Evolutionary conservation across 2,113 vertebrate genomes (phyloP).

Genomic region (Ursus arctos): DNA sequence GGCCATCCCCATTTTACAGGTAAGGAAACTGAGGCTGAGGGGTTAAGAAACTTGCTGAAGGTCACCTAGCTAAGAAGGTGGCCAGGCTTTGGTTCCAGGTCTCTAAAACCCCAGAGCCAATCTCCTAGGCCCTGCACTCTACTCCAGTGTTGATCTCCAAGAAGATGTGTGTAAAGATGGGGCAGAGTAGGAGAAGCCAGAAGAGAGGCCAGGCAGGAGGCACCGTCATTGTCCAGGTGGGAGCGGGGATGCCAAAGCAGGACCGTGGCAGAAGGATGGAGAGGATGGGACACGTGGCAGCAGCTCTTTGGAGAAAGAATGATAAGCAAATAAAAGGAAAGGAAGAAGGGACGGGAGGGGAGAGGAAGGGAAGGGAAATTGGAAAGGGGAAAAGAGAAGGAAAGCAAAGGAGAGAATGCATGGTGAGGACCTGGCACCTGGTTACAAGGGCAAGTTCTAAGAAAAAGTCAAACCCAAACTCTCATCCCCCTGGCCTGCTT

Average conservation of each 20-base stretch:
- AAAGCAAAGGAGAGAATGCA: not conserved
- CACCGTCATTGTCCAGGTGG: not conserved
- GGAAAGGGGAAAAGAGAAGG: not conserved
- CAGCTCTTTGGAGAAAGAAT: not conserved
- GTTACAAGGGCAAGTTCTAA: fast-evolving
- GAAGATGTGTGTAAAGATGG: too few relatives aligned
- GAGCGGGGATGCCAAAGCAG: not conserved
- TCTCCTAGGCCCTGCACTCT: not conserved
- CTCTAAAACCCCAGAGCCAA: not conserved
- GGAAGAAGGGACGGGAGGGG: not conserved
- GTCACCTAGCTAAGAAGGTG: not conserved
- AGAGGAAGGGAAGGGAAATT: not conserved
- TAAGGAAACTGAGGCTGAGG: not conserved
- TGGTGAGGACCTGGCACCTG: not conserved
- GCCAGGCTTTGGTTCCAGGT: not conserved
- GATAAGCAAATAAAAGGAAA: not conserved
- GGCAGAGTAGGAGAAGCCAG: not conserved
- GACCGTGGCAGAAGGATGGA: not conserved
- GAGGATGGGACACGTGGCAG: not conserved
- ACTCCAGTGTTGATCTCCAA: not conserved
- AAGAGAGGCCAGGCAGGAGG: not conserved
- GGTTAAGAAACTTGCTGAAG: not conserved
- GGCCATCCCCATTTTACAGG: not conserved
- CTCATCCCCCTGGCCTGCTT: not conserved
- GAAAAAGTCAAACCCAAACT: not conserved